Percentiles rank a stretch among this genome's conserved stretches.
Evolutionary conservation across 1,140 invertebrate genomes (phyloP).

Genomic region (Batillaria attramentaria): DNA sequence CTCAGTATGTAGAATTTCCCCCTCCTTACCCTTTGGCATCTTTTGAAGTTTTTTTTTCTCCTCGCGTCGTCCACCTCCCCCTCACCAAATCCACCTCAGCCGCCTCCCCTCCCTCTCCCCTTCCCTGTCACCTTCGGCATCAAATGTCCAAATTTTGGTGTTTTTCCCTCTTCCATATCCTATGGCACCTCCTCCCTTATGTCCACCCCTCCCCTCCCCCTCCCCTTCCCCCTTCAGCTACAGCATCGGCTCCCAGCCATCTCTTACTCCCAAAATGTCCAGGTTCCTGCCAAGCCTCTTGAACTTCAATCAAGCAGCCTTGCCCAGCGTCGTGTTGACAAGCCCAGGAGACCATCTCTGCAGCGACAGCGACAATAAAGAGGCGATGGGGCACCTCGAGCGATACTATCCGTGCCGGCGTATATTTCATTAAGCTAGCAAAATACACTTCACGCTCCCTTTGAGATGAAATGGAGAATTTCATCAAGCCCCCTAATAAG

Average conservation of each 20-base stretch:
- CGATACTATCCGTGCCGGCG: slow-evolving; percentile 22
- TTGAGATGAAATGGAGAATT: slow-evolving; percentile 41
- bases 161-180: slow-evolving; percentile 11
- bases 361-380: slow-evolving; percentile 24
- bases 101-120: background rate
- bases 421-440: slow-evolving; percentile 43
- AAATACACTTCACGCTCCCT: slow-evolving; percentile 43
- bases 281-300: slow-evolving; percentile 33
- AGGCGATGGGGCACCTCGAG: slow-evolving; percentile 3
- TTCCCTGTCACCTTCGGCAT: background rate
- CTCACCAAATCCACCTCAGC: slow-evolving; percentile 12
- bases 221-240: background rate
- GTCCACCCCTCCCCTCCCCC: background rate
- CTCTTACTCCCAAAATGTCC: background rate
- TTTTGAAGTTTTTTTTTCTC: no score
- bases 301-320: slow-evolving; percentile 30
- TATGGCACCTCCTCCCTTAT: background rate
- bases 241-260: background rate
- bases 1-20: no score
- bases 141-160: background rate
- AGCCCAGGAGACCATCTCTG: background rate
- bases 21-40: no score
- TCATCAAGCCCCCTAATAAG: slow-evolving; percentile 39
- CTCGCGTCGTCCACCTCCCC: no score
- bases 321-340: slow-evolving; percentile 26